phyloP scores from a whole-genome alignment of 1,140 invertebrate genomes.

The Lethrus apterus region DNA sequence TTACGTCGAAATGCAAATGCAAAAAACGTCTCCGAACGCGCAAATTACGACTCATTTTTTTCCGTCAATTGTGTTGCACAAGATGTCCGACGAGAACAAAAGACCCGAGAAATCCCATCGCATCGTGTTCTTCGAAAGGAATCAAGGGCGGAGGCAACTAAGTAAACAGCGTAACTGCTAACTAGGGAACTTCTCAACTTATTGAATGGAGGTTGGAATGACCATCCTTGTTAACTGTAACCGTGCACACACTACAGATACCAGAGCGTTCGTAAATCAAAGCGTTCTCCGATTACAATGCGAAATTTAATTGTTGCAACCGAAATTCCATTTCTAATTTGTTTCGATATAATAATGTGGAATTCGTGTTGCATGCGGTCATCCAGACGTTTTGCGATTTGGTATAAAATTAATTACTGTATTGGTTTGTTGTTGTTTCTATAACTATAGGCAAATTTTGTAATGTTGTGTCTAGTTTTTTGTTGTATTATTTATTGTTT shows the following conservation, averaged over 20 bases:
- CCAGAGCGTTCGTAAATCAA: slow-evolving; percentile 13
- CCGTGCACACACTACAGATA: slow-evolving; percentile 13
- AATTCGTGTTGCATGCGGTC: slow-evolving; percentile 11
- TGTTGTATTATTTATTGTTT: too few species aligned
- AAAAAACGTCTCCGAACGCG: too few species aligned
- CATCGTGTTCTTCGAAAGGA: too few species aligned
- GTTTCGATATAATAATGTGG: slow-evolving; percentile 13
- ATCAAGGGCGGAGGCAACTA: too few species aligned
- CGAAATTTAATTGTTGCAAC: slow-evolving; percentile 13
- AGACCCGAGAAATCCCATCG: too few species aligned
- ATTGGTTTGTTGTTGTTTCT: too few species aligned
- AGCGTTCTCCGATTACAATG: slow-evolving; percentile 14
- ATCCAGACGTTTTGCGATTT: slow-evolving; percentile 8
- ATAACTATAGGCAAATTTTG: too few species aligned
- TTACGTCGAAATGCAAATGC: too few species aligned
- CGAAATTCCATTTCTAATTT: slow-evolving; percentile 13
- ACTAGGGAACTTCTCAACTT: slow-evolving; percentile 28
- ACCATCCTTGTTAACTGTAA: slow-evolving; percentile 28
- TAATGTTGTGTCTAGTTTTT: too few species aligned
- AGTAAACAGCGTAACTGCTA: slow-evolving; percentile 29
- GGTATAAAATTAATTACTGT: slow-evolving; percentile 14
- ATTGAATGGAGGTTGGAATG: slow-evolving; percentile 29
- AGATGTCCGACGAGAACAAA: too few species aligned
- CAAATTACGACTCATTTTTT: too few species aligned
- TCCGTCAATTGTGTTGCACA: too few species aligned